Percentiles rank a stretch among this genome's conserved stretches.
Evolutionary conservation across 2,797 vertebrate genomes (phyloP).

Genomic region (Sorex maritimensis): DNA sequence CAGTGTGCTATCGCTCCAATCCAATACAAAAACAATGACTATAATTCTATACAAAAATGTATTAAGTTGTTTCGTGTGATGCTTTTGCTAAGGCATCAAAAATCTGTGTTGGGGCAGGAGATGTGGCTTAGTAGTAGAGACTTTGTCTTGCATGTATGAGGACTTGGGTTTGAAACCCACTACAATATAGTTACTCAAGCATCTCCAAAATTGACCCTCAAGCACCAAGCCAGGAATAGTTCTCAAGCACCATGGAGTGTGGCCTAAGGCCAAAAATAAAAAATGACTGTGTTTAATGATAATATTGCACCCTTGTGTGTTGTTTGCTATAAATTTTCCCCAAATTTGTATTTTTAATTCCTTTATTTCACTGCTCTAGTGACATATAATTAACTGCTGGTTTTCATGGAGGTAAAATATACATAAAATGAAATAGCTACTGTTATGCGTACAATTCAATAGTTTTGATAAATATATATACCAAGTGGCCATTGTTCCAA

Average conservation of each 20-base stretch:
- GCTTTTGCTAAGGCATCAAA: neutral
- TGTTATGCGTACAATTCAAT: neutral
- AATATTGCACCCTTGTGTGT: neutral
- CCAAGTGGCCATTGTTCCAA: constrained; percentile 16
- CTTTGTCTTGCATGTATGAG: too few species aligned
- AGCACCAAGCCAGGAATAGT: too few species aligned
- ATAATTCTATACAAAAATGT: neutral
- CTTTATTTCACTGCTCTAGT: neutral
- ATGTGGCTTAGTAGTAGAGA: too few species aligned
- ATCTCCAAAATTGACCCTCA: too few species aligned
- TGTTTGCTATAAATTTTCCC: constrained; percentile 28
- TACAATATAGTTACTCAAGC: too few species aligned
- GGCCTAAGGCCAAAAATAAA: too few species aligned
- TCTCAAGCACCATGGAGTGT: too few species aligned
- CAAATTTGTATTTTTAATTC: constrained; percentile 22
- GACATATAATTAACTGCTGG: neutral
- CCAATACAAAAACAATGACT: neutral
- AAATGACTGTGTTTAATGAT: too few species aligned
- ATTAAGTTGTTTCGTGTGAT: constrained; percentile 22
- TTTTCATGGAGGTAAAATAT: constrained; percentile 45
- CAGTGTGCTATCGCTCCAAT: too few species aligned
- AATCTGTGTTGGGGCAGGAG: too few species aligned
- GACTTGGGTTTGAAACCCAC: too few species aligned
- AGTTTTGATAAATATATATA: constrained; percentile 34
- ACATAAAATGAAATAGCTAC: constrained; percentile 38